Evolutionary conservation across 2,113 vertebrate species (phyloP).

Genomic region (Microcebus griseorufus): DNA sequence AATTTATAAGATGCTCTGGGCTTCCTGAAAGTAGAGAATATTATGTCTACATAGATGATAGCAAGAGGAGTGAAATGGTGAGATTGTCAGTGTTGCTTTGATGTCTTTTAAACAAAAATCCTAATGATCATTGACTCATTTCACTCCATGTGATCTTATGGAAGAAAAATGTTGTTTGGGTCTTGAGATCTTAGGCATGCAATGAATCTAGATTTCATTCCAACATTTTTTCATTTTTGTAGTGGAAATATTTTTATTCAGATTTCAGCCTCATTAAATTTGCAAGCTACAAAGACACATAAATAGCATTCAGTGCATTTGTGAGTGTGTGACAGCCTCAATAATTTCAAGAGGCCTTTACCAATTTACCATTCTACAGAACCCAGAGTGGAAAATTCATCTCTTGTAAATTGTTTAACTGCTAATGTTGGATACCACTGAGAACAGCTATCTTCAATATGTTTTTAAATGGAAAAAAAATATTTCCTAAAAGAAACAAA

Average conservation of each 20-base stretch:
- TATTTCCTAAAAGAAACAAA: slow-evolving; percentile 51
- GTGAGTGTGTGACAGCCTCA: neutral
- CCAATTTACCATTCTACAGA: neutral
- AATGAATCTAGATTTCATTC: slow-evolving; percentile 42
- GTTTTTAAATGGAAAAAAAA: slow-evolving; percentile 21
- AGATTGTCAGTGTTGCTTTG: slow-evolving; percentile 58
- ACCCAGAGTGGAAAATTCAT: neutral
- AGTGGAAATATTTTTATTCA: slow-evolving; percentile 65
- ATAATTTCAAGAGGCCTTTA: slow-evolving; percentile 50
- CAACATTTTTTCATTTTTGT: slow-evolving; percentile 59
- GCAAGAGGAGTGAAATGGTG: slow-evolving; percentile 9
- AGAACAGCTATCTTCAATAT: neutral
- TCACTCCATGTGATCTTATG: slow-evolving; percentile 56
- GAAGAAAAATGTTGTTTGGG: slow-evolving; percentile 74
- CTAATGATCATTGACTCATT: slow-evolving; percentile 59
- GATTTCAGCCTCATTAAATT: slow-evolving; percentile 66
- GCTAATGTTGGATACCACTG: neutral
- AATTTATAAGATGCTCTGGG: slow-evolving; percentile 57
- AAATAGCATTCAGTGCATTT: slow-evolving; percentile 56
- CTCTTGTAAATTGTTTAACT: slow-evolving; percentile 1
- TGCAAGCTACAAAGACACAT: slow-evolving; percentile 47
- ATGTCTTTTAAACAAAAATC: slow-evolving; percentile 69
- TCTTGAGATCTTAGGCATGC: slow-evolving; percentile 49
- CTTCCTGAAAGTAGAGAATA: slow-evolving; percentile 62
- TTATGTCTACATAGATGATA: slow-evolving; percentile 62